Evolutionary conservation across 2,888 invertebrate species (phyloP).

Genomic region (Synanthedon myopaeformis): DNA sequence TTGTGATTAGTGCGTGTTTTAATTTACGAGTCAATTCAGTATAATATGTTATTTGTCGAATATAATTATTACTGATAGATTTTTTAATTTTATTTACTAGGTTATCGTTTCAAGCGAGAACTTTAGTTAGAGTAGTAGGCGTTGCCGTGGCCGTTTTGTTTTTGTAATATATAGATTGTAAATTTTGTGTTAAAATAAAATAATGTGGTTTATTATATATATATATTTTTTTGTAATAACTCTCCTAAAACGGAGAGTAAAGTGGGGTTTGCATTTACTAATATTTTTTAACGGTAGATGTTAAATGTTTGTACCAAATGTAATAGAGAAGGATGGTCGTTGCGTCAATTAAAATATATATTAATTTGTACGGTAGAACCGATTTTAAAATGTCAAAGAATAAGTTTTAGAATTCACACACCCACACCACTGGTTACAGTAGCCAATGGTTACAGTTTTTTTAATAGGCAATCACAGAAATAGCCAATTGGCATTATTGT

Average conservation of each 20-base stretch:
- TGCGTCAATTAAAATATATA: slow-evolving; percentile 51
- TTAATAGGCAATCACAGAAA: no score
- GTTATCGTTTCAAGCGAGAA: neutral
- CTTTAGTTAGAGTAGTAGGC: neutral
- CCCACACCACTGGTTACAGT: no score
- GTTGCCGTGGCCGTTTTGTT: no score
- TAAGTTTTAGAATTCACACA: no score
- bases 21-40: neutral
- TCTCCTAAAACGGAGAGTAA: slow-evolving; percentile 34
- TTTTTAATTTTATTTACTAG: no score
- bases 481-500: no score
- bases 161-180: slow-evolving; percentile 52
- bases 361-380: slow-evolving; percentile 21
- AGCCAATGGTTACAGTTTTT: no score
- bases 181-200: slow-evolving; percentile 34
- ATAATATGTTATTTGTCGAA: neutral
- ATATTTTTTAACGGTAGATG: slow-evolving; percentile 58
- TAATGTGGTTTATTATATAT: no score
- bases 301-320: slow-evolving; percentile 61
- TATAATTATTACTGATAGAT: no score
- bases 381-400: no score
- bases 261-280: slow-evolving; percentile 66
- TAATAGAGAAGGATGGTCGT: slow-evolving; percentile 32
- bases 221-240: slow-evolving; percentile 20
- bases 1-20: neutral